Base-by-base conservation (phyloP, 1,140 invertebrate species). In the Dysdera silvatica region DNA sequence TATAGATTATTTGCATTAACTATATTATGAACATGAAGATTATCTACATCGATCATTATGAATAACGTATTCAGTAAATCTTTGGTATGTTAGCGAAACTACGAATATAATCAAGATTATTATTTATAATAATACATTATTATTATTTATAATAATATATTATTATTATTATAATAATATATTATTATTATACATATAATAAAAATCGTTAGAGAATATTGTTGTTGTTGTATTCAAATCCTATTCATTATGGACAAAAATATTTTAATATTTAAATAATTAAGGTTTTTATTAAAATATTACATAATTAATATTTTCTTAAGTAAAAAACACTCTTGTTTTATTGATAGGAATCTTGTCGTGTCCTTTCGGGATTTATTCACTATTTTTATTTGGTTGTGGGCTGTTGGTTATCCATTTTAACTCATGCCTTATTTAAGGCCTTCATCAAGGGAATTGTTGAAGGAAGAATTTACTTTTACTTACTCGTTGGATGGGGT, bases 361-460 rank as follows among this genome's bases (percentile, higher is more conserved):
- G 71, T 6, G 70, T 70, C 2, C 23, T 75, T 10, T 67, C 71
- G 6, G 72, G 71, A 1, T 32, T 71, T 26, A 67, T 72, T 0
- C 74, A 75, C 23, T 69, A 68, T 41, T 71, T 71, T 47, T 75
- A 72, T 51, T 53, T 70, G 28, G 66, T 65, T 24, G 67, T 69
- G 0, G 72, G 68, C 1, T 45, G 45, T 2, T 71, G 70, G 71
- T 31, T 72, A 8, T 55, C 66, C n/a, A 63, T 68, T 10, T 65
- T 73, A 59, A 69, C 66, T 1, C 60, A 70, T 37, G 72, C 71
- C 1, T 58, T 70, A 2, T 74, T 74, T 59, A 65, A 51, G 4
- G 72, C 72, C 7, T 70, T 75, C 40, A 71, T 69, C n/a, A 54
- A 65, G 51, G 74, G 74, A 16, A 58, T 70, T 18, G 66, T 74